Evolutionary conservation across 1,140 invertebrate species (phyloP), one percentile per base, ranked within the genome.

Genomic region (Lordiphosa collinella): DNA sequence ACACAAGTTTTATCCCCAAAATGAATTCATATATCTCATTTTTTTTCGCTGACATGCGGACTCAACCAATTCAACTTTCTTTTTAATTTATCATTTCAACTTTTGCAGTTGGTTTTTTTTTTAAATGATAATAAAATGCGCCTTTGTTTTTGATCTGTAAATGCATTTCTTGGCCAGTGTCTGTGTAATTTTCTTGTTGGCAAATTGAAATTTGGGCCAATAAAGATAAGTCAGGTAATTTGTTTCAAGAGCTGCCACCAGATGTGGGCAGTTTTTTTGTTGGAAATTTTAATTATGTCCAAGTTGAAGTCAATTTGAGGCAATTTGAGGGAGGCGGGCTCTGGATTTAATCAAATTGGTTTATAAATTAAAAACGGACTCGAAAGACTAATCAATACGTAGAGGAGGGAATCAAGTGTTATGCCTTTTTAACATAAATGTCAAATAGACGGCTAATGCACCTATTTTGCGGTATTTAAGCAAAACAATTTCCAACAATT

Each of bases 401-500:
- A n/a, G n/a, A n/a, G n/a, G n/a, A n/a, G n/a, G n/a, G n/a, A 22
- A 22, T 22, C 18, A 22, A 22, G 18, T 22, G 14, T 16, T 16
- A 16, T 2, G 14, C 14, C 14, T 16, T 16, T 16, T 16, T 16
- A 22, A 22, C 18, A 22, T 80, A 54, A 80, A 75, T 80, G 75
- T 66, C 75, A 66, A 58, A 55, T 37, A 56, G 38, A 34, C 53
- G 16, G 48, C 55, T 59, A 43, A 50, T 62, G 16, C 40, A 63
- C 52, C 63, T 76, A 62, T 63, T 82, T 82, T 13, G 58, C 57
- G 71, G 71, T 64, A 67, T 80, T 80, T 82, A 82, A 66, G 67
- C 65, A 82, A 25, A 25, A 70, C 71, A 65, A 70, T 79, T 69
- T 79, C 35, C 35, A 63, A 41, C 74, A 72, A 73, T 70, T 79